A percentile compares a stretch with the other conserved stretches of the same genome.
Evolutionary conservation across 2,888 invertebrate species (phyloP).

Genomic region (Malthinus flaveolus): DNA sequence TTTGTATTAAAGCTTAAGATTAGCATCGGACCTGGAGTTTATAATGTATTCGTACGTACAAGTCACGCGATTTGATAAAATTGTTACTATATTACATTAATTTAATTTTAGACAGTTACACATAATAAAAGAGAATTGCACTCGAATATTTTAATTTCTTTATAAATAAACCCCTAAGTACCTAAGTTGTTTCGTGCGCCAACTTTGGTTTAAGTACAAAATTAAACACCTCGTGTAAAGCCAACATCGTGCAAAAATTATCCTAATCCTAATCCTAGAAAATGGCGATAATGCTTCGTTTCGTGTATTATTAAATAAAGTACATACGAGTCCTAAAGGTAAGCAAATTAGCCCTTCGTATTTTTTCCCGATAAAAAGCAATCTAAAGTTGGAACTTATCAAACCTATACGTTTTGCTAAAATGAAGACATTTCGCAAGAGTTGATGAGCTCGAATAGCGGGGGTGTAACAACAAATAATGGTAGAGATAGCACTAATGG

Average conservation of each 20-base stretch:
- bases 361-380: slow-evolving; percentile 13
- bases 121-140: neutral
- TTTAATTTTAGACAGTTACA: slow-evolving; percentile 16
- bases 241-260: no score
- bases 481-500: slow-evolving; percentile 51
- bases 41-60: slow-evolving; percentile 19
- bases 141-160: no score
- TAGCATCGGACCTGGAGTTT: slow-evolving; percentile 13
- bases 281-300: no score
- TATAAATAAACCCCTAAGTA: no score
- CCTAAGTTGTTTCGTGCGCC: no score
- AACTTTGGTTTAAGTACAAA: no score
- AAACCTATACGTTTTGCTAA: slow-evolving; percentile 37
- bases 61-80: slow-evolving; percentile 20
- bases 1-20: slow-evolving; percentile 18
- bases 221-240: no score
- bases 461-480: slow-evolving; percentile 38
- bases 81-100: slow-evolving; percentile 21
- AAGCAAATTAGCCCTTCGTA: neutral
- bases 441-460: slow-evolving; percentile 44
- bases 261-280: no score
- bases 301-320: neutral
- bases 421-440: slow-evolving; percentile 42
- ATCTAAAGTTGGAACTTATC: slow-evolving; percentile 32
- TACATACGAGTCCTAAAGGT: neutral